These are phyloP conservation scores for Globicephala melas DNA, from an alignment of 2,113 vertebrate species.

Conservation along the genomic window DNA sequence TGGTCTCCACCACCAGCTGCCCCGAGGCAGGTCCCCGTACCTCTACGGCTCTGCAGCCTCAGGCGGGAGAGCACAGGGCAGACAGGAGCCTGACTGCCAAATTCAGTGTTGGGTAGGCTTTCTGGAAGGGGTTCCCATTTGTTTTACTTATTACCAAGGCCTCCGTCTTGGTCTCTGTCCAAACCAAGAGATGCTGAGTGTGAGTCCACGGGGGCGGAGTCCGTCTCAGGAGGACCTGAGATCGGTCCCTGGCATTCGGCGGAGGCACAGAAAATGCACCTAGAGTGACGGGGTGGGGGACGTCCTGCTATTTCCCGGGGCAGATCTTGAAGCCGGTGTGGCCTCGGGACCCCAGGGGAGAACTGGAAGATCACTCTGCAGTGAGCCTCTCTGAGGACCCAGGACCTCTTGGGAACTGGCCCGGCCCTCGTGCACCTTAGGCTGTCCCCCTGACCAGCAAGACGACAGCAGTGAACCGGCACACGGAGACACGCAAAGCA, in stretches of 20 bases:
- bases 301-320: not conserved
- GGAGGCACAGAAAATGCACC: accelerated
- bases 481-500: not conserved
- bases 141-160: not conserved
- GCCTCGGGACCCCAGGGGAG: not conserved
- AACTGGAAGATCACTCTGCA: not conserved
- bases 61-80: not conserved
- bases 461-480: not conserved
- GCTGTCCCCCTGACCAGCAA: accelerated
- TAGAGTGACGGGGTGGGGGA: too few species aligned
- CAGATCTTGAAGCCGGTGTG: not conserved
- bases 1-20: not conserved
- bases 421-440: not conserved
- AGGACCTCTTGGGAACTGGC: not conserved
- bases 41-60: not conserved
- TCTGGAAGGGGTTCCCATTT: not conserved
- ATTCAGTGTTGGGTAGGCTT: not conserved
- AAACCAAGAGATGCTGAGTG: not conserved
- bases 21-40: not conserved
- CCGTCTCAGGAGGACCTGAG: not conserved
- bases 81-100: not conserved
- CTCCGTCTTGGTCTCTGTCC: not conserved
- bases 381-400: not conserved
- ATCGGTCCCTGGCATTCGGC: accelerated
- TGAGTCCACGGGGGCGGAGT: not conserved